Conservation (phyloP, 2,113 vertebrate genomes). For the Regulus satrapa region DNA sequence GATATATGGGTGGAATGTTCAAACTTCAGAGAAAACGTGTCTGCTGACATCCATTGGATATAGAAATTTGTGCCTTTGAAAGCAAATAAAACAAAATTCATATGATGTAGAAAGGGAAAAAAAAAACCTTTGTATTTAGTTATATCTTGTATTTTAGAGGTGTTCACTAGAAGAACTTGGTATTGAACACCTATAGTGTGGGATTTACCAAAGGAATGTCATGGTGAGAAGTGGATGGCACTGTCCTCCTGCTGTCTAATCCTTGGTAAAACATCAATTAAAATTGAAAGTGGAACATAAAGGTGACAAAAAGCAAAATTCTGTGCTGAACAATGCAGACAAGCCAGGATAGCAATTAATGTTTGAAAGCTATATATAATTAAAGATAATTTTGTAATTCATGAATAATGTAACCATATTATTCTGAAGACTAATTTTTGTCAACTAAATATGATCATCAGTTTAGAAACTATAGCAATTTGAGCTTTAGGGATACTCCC, state of each 20-base stretch:
- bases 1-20: background rate
- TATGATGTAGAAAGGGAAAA: background rate
- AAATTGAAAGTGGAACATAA: slow-evolving; percentile 71
- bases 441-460: background rate
- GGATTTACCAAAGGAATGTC: slow-evolving; percentile 72
- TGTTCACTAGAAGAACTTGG: slow-evolving; percentile 65
- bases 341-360: slow-evolving; percentile 65
- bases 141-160: slow-evolving; percentile 34
- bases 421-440: background rate
- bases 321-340: slow-evolving; percentile 67
- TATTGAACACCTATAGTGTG: background rate
- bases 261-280: slow-evolving; percentile 76
- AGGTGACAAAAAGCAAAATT: slow-evolving; percentile 73
- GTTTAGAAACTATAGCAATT: background rate
- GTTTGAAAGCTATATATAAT: slow-evolving; percentile 59
- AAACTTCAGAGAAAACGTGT: background rate
- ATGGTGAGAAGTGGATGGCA: slow-evolving; percentile 72
- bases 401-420: background rate
- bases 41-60: background rate
- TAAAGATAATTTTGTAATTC: slow-evolving; percentile 59
- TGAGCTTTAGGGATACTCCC: background rate
- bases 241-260: slow-evolving; percentile 45
- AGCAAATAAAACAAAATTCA: background rate
- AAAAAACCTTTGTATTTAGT: background rate
- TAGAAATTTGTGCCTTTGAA: background rate